A percentile compares a stretch with the other conserved stretches of the same genome.
These are phyloP conservation scores for Phaenicophaeus curvirostris DNA, from an alignment of 2,797 vertebrate genomes.

Conservation along the genomic window DNA sequence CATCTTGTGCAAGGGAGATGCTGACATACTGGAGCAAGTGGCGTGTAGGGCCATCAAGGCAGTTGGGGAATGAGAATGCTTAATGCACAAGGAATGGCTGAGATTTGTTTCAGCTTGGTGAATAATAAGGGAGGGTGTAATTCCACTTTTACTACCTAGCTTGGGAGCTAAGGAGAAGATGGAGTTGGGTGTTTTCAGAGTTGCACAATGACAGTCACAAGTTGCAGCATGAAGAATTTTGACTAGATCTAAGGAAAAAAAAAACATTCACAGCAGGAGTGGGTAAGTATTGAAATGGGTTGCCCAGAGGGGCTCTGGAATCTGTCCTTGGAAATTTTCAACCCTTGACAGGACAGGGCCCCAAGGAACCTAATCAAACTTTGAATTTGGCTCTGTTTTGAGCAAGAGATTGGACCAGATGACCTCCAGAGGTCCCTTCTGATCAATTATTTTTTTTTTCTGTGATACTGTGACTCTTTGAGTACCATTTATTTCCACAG, in stretches of 20 bases:
- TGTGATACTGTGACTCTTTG: background rate
- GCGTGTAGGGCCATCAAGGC: background rate
- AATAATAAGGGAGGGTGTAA: background rate
- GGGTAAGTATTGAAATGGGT: background rate
- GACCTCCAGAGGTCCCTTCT: background rate
- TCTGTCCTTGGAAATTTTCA: slow-evolving; percentile 3
- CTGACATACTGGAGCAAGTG: background rate
- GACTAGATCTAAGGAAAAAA: background rate
- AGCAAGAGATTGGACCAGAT: background rate
- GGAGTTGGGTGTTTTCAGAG: background rate
- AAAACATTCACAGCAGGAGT: background rate
- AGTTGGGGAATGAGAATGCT: background rate
- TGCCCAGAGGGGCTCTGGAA: background rate
- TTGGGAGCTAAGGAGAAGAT: background rate
- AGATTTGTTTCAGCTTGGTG: background rate
- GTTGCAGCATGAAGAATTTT: background rate
- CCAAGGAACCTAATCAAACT: background rate
- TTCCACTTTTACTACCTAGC: background rate
- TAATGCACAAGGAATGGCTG: background rate
- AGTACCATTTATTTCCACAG: background rate
- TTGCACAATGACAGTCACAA: background rate
- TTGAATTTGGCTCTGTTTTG: background rate
- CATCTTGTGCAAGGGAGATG: background rate
- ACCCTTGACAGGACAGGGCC: background rate
- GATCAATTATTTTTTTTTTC: background rate